Evolutionary conservation across 2,113 vertebrate species (phyloP).

Genomic region (Pteropus alecto): DNA sequence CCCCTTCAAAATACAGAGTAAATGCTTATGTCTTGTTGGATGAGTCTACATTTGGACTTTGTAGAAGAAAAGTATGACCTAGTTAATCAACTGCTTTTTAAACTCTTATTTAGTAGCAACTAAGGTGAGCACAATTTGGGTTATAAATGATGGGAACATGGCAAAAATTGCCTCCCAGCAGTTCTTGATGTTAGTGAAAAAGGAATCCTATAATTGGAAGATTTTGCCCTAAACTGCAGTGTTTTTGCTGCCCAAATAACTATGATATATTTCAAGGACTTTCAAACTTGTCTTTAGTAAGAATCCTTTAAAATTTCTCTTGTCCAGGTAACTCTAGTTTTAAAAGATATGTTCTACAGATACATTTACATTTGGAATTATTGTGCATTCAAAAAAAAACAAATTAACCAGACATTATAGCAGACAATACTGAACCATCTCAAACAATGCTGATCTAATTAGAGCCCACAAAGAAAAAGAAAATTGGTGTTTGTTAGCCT

Average conservation of each 20-base stretch:
- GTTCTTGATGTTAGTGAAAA: conserved; percentile 22
- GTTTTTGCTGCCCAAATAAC: conserved; percentile 3
- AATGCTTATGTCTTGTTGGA: conserved; percentile 13
- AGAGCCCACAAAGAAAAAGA: neutral
- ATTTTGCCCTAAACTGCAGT: neutral
- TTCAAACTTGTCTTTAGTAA: conserved; percentile 20
- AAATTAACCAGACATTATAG: neutral
- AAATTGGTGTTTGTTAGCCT: neutral
- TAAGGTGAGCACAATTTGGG: neutral
- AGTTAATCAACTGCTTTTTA: neutral
- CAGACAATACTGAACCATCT: neutral
- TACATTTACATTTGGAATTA: neutral
- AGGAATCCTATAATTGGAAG: neutral
- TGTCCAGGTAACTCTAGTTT: conserved; percentile 2
- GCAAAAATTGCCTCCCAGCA: neutral
- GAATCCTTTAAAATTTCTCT: neutral
- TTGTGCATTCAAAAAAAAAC: neutral
- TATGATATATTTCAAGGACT: neutral
- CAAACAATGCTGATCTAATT: conserved; percentile 16
- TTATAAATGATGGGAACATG: neutral
- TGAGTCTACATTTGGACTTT: neutral
- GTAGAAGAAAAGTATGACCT: neutral
- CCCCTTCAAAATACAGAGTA: neutral
- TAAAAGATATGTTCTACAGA: neutral
- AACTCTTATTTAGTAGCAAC: neutral